Evolutionary conservation across 2,113 vertebrate species (phyloP).

Genomic region (Kobus ellipsiprymnus): DNA sequence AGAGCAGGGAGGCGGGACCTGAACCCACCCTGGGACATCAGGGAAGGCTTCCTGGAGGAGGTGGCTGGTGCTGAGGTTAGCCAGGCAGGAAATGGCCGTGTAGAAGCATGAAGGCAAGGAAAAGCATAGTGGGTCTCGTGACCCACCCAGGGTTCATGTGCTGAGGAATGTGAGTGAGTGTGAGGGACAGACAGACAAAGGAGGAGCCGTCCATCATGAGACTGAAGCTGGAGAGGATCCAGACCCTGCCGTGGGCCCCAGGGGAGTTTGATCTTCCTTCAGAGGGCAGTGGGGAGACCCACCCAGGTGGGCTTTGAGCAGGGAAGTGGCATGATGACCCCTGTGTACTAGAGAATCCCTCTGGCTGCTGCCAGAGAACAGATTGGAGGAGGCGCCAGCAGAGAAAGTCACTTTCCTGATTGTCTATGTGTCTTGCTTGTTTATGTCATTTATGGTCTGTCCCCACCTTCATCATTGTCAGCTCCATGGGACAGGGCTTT

Average conservation of each 20-base stretch:
- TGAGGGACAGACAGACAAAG: background rate
- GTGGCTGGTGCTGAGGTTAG: background rate
- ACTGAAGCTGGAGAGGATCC: background rate
- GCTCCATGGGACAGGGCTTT: background rate
- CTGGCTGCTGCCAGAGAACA: background rate
- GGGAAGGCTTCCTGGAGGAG: background rate
- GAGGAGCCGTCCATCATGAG: background rate
- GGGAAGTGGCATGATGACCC: too few relatives aligned
- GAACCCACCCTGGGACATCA: background rate
- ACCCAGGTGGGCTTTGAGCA: fast-evolving
- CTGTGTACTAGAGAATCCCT: fast-evolving
- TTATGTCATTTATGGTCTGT: too few relatives aligned
- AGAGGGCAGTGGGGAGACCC: background rate
- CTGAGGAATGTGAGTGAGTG: background rate
- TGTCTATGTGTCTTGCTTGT: background rate
- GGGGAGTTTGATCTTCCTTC: background rate
- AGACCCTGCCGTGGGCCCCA: background rate
- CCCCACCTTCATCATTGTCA: background rate
- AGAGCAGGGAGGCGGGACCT: background rate
- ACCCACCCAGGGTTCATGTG: background rate
- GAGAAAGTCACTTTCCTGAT: background rate
- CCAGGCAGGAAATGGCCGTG: background rate
- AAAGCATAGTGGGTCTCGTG: background rate
- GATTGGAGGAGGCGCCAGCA: background rate
- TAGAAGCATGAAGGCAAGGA: background rate